Percentiles rank a stretch among this genome's conserved stretches.
Conservation (phyloP, 2,113 vertebrate genomes). For the Lasiurus cinereus region DNA sequence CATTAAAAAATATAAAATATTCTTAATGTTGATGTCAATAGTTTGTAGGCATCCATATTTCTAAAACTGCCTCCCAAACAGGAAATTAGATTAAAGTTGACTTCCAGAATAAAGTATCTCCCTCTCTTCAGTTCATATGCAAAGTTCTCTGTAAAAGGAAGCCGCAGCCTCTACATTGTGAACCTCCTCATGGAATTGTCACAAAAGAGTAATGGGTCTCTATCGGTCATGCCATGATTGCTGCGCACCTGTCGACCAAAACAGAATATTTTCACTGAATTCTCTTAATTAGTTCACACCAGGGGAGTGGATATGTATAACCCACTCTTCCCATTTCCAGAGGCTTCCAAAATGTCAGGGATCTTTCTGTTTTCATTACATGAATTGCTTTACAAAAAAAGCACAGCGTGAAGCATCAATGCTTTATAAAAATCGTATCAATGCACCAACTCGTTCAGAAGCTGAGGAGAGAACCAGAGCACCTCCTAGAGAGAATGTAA, state of each 20-base stretch:
- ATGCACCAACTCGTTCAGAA: slow-evolving; percentile 55
- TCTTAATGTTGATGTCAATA: not conserved
- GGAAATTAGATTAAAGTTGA: slow-evolving; percentile 4
- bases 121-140: not conserved
- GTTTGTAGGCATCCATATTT: not conserved
- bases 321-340: slow-evolving; percentile 45
- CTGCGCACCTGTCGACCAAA: slow-evolving; percentile 6
- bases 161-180: not conserved
- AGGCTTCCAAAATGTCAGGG: slow-evolving; percentile 8
- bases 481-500: slow-evolving; percentile 39
- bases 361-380: slow-evolving; percentile 62
- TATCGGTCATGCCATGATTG: not conserved
- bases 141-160: not conserved
- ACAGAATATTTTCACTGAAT: slow-evolving; percentile 43
- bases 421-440: slow-evolving; percentile 42
- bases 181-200: not conserved
- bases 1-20: slow-evolving; percentile 15
- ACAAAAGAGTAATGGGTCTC: not conserved
- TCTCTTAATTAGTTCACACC: slow-evolving; percentile 71
- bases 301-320: slow-evolving; percentile 33
- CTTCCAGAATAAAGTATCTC: not conserved
- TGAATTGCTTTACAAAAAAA: slow-evolving; percentile 40
- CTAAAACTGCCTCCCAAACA: not conserved
- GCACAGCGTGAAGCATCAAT: slow-evolving; percentile 45
- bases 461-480: slow-evolving; percentile 44